A percentile compares a stretch with the other conserved stretches of the same genome.
Evolutionary conservation across 2,113 vertebrate genomes (phyloP).

Genomic region (Thomomys bottae): DNA sequence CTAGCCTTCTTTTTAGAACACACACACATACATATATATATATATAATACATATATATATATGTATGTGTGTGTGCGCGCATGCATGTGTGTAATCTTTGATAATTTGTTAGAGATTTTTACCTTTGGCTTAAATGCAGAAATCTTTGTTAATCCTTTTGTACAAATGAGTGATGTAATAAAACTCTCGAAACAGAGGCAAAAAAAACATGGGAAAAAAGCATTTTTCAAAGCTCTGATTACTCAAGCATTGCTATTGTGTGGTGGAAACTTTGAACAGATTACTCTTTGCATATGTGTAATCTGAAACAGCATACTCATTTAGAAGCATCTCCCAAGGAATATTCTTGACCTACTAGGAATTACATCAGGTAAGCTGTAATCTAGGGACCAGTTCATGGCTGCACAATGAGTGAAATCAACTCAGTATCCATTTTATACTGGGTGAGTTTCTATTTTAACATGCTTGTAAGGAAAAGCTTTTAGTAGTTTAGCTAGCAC

Average conservation of each 20-base stretch:
- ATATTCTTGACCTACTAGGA: not conserved
- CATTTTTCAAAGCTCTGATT: not conserved
- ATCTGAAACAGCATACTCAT: not conserved
- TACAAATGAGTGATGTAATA: not conserved
- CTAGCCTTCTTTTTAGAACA: constrained; percentile 29
- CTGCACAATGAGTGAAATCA: not conserved
- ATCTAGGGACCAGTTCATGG: not conserved
- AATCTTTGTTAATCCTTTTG: constrained; percentile 57
- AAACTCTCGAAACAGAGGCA: not conserved
- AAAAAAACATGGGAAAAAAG: constrained; percentile 21
- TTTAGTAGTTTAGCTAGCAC: not conserved
- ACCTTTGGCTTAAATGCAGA: constrained; percentile 42
- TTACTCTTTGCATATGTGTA: not conserved
- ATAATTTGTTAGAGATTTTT: constrained; percentile 48
- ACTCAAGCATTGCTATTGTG: not conserved
- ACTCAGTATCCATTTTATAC: not conserved
- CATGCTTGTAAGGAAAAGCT: constrained; percentile 5
- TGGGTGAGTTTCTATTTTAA: constrained; percentile 21
- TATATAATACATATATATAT: constrained; percentile 50
- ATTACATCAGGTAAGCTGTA: not conserved
- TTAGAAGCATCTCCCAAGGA: not conserved
- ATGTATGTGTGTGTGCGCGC: not conserved
- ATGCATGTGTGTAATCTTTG: constrained; percentile 13
- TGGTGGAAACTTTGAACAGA: not conserved
- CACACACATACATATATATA: too few relatives aligned